Conservation (phyloP, 2,113 vertebrate species). For the Jaculus jaculus region DNA sequence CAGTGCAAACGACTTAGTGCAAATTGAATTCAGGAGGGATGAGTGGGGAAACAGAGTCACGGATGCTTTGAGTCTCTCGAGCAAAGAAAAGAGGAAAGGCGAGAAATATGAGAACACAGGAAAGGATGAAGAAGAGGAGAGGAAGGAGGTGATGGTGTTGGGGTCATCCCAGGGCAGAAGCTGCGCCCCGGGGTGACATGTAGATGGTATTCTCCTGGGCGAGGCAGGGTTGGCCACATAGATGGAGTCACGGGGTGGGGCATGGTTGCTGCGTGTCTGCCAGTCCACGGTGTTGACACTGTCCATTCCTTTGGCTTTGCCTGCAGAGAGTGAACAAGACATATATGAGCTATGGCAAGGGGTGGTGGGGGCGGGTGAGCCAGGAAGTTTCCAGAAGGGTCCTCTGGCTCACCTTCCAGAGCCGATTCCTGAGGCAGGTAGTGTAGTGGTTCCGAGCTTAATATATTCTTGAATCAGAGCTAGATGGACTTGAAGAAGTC, state of each 20-base stretch:
- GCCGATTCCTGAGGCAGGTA: constrained; percentile 47
- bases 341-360: accelerated
- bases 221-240: neutral
- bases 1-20: constrained; percentile 80
- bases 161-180: neutral
- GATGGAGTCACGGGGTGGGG: neutral
- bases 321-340: neutral
- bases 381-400: neutral
- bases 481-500: constrained; percentile 58
- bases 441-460: constrained; percentile 34
- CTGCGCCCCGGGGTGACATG: neutral
- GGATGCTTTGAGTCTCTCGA: neutral
- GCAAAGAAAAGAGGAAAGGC: neutral
- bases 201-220: neutral
- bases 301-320: constrained; percentile 1
- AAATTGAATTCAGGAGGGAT: constrained; percentile 39
- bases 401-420: constrained; percentile 11
- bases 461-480: constrained; percentile 61
- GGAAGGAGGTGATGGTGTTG: neutral
- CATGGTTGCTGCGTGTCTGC: neutral
- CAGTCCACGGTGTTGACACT: neutral
- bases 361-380: accelerated
- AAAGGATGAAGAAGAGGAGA: neutral
- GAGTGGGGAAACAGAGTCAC: neutral
- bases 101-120: neutral